phyloP scores from a whole-genome alignment of 2,113 vertebrate genomes.

The Odontophorus gujanensis region DNA sequence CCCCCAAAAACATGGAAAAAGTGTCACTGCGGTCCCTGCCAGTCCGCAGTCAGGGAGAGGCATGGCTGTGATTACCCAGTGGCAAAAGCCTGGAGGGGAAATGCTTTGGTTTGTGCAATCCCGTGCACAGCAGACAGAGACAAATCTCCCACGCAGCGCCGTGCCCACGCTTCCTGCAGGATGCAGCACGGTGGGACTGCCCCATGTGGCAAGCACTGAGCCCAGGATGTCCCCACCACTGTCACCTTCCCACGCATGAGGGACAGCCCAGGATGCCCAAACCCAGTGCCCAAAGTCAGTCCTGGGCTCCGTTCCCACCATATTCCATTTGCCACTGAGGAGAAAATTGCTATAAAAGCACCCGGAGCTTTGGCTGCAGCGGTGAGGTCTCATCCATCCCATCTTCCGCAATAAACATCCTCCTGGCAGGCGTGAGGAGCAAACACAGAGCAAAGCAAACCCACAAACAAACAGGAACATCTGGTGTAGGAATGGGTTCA shows the following conservation, averaged over 20 bases:
- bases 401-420: neutral
- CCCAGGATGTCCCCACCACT: neutral
- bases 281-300: neutral
- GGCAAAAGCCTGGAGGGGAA: neutral
- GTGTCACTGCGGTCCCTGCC: neutral
- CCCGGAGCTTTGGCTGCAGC: neutral
- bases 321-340: neutral
- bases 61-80: neutral
- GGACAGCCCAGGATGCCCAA: neutral
- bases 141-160: neutral
- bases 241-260: neutral
- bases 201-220: neutral
- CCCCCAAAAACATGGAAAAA: neutral
- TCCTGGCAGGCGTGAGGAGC: neutral
- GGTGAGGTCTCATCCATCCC: neutral
- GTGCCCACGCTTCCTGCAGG: neutral
- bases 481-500: accelerated
- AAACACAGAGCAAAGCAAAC: neutral
- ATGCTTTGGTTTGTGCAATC: neutral
- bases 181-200: neutral
- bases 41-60: neutral
- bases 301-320: neutral
- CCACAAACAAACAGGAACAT: neutral
- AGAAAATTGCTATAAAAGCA: neutral
- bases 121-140: neutral